Conservation (phyloP, 1,140 invertebrate species). For the Agrilus planipennis region DNA sequence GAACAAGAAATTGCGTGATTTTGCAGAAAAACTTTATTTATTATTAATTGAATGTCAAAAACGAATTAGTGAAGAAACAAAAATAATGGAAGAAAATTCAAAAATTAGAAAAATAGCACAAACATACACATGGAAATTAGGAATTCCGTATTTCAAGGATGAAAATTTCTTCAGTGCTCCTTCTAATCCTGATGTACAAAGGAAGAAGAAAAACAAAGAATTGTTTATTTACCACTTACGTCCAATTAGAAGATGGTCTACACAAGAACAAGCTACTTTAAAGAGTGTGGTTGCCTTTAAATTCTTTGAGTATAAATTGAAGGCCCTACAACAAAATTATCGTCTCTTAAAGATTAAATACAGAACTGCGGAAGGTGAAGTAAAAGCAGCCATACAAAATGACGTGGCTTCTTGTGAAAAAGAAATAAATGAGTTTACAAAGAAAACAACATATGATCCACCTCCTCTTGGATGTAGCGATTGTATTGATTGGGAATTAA, state of each 20-base stretch:
- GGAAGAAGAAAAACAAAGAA: conserved; percentile 20
- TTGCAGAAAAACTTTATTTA: conserved; percentile 2
- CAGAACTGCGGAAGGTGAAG: conserved; percentile 1
- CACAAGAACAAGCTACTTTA: conserved; percentile 4
- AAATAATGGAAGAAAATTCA: background rate
- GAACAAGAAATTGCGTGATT: conserved; percentile 1
- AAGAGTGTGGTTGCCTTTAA: conserved; percentile 2
- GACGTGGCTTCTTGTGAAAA: background rate
- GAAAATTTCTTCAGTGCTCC: conserved; percentile 19
- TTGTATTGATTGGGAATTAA: conserved; percentile 2
- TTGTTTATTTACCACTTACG: conserved; percentile 18
- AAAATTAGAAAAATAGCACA: conserved; percentile 1
- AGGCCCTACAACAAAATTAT: background rate
- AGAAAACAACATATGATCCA: too few relatives aligned
- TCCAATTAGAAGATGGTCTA: conserved; percentile 15
- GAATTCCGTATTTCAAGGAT: conserved; percentile 30
- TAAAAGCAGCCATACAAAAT: background rate
- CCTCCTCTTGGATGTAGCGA: background rate
- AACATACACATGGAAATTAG: conserved; percentile 17
- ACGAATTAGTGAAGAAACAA: conserved; percentile 5
- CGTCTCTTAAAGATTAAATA: background rate
- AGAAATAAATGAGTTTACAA: too few relatives aligned
- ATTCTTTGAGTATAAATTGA: too few relatives aligned
- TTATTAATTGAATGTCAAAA: conserved; percentile 3
- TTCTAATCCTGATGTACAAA: conserved; percentile 20